Evolutionary conservation across 2,888 invertebrate genomes (phyloP).

Genomic region (Plutella xylostella): DNA sequence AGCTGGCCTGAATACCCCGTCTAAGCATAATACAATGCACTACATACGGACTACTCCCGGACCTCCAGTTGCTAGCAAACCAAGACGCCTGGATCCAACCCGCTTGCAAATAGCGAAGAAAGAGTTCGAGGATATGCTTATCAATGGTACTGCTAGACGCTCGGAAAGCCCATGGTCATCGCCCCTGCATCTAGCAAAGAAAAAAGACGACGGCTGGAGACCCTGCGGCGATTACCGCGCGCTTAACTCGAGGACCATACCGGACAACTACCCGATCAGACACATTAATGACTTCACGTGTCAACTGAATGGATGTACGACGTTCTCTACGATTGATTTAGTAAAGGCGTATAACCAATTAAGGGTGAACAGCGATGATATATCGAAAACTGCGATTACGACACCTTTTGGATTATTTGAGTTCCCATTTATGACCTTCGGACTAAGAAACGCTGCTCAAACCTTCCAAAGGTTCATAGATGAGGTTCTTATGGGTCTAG

Average conservation of each 20-base stretch:
- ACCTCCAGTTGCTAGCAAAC: neutral
- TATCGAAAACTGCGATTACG: too few species aligned
- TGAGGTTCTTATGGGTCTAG: too few species aligned
- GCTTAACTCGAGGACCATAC: neutral
- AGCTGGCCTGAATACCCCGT: neutral
- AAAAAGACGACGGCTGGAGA: slow-evolving; percentile 21
- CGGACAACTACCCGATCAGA: neutral
- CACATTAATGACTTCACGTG: neutral
- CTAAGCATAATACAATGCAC: neutral
- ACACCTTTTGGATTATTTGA: too few species aligned
- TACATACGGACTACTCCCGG: neutral
- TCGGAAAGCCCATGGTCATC: slow-evolving; percentile 21
- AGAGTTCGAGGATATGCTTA: neutral
- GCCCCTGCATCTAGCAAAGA: slow-evolving; percentile 22
- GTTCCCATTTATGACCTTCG: too few species aligned
- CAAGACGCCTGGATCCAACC: neutral
- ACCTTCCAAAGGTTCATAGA: too few species aligned
- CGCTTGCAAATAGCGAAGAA: neutral
- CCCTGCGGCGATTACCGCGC: slow-evolving; percentile 27
- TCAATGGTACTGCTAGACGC: neutral
- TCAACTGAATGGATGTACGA: too few species aligned
- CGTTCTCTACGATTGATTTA: too few species aligned
- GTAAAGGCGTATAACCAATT: too few species aligned
- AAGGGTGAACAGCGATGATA: too few species aligned
- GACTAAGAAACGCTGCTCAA: too few species aligned